Evolutionary conservation across 1,140 invertebrate species (phyloP).

Genomic region (Agrypnia vestita): DNA sequence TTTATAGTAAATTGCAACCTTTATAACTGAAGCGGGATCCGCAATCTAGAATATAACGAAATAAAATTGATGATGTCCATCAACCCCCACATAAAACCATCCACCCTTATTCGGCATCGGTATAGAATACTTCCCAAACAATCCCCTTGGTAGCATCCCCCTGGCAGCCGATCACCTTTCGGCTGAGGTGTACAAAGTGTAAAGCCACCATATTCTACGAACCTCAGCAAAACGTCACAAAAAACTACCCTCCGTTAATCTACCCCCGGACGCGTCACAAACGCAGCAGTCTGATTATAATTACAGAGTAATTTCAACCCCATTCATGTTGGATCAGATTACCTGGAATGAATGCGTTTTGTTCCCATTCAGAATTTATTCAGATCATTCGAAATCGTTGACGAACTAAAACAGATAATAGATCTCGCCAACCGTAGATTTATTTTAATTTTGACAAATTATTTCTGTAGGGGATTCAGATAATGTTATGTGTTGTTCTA

Average conservation of each 20-base stretch:
- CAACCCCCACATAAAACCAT: not conserved
- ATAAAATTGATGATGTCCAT: no score
- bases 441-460: no score
- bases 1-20: no score
- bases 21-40: no score
- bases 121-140: no score
- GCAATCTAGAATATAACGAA: no score
- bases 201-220: not conserved
- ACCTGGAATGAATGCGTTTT: conserved; percentile 48
- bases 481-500: no score
- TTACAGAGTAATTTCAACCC: conserved; percentile 53
- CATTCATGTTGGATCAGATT: conserved; percentile 58
- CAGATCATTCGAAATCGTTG: not conserved
- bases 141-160: not conserved
- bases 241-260: conserved; percentile 15
- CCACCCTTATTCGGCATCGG: not conserved
- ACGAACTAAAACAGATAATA: not conserved
- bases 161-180: not conserved
- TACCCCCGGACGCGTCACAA: conserved; percentile 32
- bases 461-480: no score
- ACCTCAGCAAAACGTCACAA: conserved; percentile 21
- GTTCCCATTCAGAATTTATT: conserved; percentile 33
- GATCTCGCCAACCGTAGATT: no score
- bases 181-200: conserved; percentile 29
- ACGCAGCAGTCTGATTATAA: conserved; percentile 51